Evolutionary conservation across 2,113 vertebrate species (phyloP), one percentile per base, ranked within the genome.

Genomic region (Glaucomys volans): DNA sequence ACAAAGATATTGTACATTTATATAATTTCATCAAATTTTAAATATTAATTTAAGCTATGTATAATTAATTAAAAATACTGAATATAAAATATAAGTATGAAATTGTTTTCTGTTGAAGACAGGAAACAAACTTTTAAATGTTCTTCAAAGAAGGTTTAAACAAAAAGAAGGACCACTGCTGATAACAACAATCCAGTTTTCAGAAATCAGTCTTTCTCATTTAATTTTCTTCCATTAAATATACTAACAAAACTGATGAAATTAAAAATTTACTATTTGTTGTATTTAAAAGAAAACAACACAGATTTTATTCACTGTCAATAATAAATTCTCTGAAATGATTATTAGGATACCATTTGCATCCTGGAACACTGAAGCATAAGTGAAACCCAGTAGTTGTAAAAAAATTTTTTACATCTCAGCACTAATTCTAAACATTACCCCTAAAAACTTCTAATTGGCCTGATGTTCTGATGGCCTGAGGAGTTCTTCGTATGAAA

Each of bases 21-120:
- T 67, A 94, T 50, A 79, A 94, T 81, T 87, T 90, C n/a, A 96
- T 87, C 71, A 86, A 84, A 95, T 75, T 87, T 94, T 95, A 97
- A 90, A 74, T 90, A 3, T 91, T 95, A 42, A 92, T 50, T 93
- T 90, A 96, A 87, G 32, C 2, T 90, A 66, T 22, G 37, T 54
- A 30, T 57, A 94, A 92, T 35, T 89, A 72, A 86, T 44, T 91
- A 37, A 83, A 93, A 96, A 97, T 79, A 67, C 18, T 50, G 2
- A 64, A 93, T 64, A 84, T 86, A 72, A 97, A 95, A 89, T 42
- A 87, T 42, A 80, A 95, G 76, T 18, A 44, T 93, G 50, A 86
- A 69, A 42, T 37, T 71, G 40, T 69, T 87, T 80, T 79, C 81
- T 96, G 59, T 72, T 96, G 66, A 96, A 94, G 62, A 92, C 8